Base-by-base conservation (phyloP, 2,113 vertebrate genomes). In the Aleadryas rufinucha region DNA sequence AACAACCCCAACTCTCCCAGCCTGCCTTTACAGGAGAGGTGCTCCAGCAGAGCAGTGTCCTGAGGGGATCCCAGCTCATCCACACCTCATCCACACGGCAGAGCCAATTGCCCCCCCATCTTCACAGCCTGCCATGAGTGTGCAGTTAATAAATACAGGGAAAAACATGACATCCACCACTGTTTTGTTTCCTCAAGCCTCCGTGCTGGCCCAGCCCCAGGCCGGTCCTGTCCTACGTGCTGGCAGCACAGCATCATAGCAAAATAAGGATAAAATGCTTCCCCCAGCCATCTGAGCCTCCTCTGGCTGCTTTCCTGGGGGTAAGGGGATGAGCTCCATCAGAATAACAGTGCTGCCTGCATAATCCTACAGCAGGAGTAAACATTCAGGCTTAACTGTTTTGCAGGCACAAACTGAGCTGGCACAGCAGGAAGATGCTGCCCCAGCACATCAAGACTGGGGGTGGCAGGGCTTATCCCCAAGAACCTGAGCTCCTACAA, bases 31-130 rank as follows among this genome's bases (percentile, higher is more conserved):
- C 7, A 15, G 63, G 41, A 61, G 24, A 68, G 60, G 16, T 24
- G 60, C 45, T 82, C 12, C 78, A 53, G 77, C 49, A 76, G 19
- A 60, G 74, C 54, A n/a, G 52, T 1, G 6, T 80, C 53, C 84
- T 30, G 23, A 16, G 2, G 42, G n/a, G 28, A 70, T 18, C 47
- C 54, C 45, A 49, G 47, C 19, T 53, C 60, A 22, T 15, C 21
- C 79, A 20, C 42, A 66, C 11, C 49, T 47, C 59, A 42, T 13
- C 44, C 42, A 1, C 5, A 7, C 0, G 39, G 42, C 9, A 52
- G 11, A 66, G 56, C 10, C 1, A 0, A 61, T 13, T 26, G 0
- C 9, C 7, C 35, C 19, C 13, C 23, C 16, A 1, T 14, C 57
- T 47, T 33, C 14, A 0, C 53, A 64, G 61, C 57, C 30, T 35